Conservation (phyloP, 2,113 vertebrate species). For the Eulacestoma nigropectus region DNA sequence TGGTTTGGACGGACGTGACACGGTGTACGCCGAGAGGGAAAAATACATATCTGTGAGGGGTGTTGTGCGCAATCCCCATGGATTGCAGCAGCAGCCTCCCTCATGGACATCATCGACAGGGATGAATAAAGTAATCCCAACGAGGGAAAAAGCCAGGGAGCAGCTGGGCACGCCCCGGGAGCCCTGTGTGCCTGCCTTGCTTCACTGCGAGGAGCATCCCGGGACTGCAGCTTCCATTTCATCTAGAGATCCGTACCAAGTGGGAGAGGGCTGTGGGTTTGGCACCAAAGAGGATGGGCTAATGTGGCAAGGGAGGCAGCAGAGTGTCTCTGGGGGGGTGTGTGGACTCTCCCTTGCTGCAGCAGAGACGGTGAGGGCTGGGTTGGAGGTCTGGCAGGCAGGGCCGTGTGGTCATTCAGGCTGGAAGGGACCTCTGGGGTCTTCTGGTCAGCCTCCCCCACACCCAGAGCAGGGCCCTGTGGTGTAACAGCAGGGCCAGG, state of each 20-base stretch:
- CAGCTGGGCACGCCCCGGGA: neutral
- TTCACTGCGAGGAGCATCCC: neutral
- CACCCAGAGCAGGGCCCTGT: neutral
- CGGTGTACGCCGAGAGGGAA: neutral
- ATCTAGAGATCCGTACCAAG: neutral
- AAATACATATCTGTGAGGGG: slow-evolving; percentile 44
- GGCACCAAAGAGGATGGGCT: neutral
- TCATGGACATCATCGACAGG: neutral
- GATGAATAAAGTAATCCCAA: slow-evolving; percentile 3
- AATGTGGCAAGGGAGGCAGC: neutral
- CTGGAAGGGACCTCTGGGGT: neutral
- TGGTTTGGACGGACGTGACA: neutral
- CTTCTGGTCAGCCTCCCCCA: neutral
- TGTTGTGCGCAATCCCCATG: slow-evolving; percentile 6
- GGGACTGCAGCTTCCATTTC: neutral
- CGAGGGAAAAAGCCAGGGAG: neutral
- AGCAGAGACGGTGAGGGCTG: neutral
- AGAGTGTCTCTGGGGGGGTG: neutral
- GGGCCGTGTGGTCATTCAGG: fast-evolving
- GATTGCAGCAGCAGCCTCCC: slow-evolving; percentile 31
- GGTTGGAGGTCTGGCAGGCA: neutral
- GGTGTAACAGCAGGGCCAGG: neutral
- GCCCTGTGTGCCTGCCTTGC: neutral
- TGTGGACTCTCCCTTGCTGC: neutral
- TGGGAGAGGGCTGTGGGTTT: neutral